Conservation (phyloP, 2,888 invertebrate genomes). For the Rhogogaster chlorosoma region DNA sequence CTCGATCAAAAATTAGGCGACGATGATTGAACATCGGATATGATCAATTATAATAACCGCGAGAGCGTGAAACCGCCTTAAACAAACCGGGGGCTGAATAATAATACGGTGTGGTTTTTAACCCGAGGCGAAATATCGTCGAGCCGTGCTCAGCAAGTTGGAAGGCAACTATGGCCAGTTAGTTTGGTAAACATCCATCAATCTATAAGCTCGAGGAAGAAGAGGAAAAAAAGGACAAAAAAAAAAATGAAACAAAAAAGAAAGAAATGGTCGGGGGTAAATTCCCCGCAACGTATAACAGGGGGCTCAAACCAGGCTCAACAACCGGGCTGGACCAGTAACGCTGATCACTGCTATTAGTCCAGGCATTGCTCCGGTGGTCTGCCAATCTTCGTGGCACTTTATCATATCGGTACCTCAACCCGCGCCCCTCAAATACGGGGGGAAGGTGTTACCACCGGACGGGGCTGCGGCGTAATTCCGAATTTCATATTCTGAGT, state of each 20-base stretch:
- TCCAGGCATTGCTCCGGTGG: constrained; percentile 80
- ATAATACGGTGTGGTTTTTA: constrained; percentile 54
- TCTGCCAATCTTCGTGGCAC: constrained; percentile 76
- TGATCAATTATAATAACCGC: background rate
- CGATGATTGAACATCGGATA: background rate
- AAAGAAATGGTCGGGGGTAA: constrained; percentile 59
- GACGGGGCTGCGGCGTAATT: background rate
- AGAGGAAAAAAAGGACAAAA: background rate
- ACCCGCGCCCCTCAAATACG: constrained; percentile 39
- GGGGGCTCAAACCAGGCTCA: constrained; percentile 56
- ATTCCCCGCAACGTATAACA: constrained; percentile 32
- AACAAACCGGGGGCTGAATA: constrained; percentile 24
- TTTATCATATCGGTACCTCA: constrained; percentile 69
- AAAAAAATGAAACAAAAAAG: background rate
- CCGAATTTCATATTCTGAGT: background rate
- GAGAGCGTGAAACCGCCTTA: background rate
- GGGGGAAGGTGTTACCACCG: constrained; percentile 1
- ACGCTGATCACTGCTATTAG: constrained; percentile 82
- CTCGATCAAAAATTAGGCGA: background rate
- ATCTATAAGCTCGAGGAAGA: constrained; percentile 57
- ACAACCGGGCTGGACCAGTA: constrained; percentile 62
- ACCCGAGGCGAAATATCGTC: constrained; percentile 63
- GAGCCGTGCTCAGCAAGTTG: constrained; percentile 54
- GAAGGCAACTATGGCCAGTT: constrained; percentile 64
- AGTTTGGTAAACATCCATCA: constrained; percentile 75